Percentiles rank a stretch among this genome's conserved stretches.
phyloP scores from a whole-genome alignment of 2,797 vertebrate genomes.

The Pangasius larnaudii region DNA sequence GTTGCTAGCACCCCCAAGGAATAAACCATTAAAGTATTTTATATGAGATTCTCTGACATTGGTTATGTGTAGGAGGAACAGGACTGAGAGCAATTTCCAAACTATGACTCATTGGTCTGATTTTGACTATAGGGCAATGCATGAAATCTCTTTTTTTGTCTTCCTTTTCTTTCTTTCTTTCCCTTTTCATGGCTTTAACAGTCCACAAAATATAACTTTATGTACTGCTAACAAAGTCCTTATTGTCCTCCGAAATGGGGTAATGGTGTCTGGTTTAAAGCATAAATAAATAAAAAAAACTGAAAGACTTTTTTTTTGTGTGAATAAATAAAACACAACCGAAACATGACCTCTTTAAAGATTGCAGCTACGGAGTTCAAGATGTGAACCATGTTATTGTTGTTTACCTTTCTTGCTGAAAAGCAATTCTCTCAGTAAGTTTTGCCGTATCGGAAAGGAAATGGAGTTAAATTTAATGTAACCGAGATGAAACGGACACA shows the following conservation, averaged over 20 bases:
- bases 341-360: neutral
- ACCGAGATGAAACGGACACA: neutral
- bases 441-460: neutral
- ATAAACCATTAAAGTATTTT: neutral
- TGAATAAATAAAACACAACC: neutral
- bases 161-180: neutral
- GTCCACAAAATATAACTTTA: neutral
- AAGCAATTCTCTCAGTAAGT: conserved; percentile 3
- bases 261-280: neutral
- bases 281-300: too few species aligned
- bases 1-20: neutral
- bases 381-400: neutral
- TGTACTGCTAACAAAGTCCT: neutral
- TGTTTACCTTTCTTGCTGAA: conserved; percentile 2
- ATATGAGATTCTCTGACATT: conserved; percentile 11
- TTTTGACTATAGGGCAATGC: neutral
- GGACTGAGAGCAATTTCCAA: neutral
- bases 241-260: neutral
- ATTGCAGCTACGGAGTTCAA: neutral
- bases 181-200: neutral
- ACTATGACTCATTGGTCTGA: conserved; percentile 7
- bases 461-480: neutral
- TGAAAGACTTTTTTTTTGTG: neutral
- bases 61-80: conserved; percentile 13
- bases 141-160: neutral